Conservation (phyloP, 2,797 vertebrate species). For the Myioborus miniatus region DNA sequence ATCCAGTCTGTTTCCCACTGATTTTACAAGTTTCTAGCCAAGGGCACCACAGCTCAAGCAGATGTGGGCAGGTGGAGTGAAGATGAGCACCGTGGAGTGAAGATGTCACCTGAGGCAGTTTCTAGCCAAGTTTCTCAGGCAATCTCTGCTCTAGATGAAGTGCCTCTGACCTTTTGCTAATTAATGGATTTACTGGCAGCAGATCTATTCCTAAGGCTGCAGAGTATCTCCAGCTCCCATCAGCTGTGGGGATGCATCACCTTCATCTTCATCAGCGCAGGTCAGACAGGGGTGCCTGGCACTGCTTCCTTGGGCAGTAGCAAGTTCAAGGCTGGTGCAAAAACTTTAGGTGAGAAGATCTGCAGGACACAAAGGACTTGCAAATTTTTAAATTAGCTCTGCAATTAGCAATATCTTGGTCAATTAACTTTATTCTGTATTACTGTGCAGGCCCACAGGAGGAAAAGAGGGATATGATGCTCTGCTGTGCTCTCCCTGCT, state of each 20-base stretch:
- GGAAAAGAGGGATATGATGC: not conserved
- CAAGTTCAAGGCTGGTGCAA: not conserved
- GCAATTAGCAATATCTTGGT: not conserved
- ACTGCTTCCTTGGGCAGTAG: not conserved
- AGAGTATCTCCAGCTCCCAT: not conserved
- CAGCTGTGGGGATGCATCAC: not conserved
- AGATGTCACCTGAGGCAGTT: not conserved
- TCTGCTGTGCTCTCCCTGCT: accelerated
- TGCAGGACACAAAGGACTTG: not conserved
- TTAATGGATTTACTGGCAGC: not conserved
- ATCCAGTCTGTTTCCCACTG: not conserved
- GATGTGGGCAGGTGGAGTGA: not conserved
- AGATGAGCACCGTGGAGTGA: not conserved
- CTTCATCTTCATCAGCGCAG: not conserved
- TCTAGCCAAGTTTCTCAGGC: not conserved
- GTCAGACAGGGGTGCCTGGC: not conserved
- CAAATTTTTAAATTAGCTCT: not conserved
- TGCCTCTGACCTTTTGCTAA: not conserved
- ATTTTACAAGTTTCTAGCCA: not conserved
- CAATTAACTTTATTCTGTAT: not conserved
- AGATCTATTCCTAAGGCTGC: not conserved
- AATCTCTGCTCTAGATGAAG: not conserved
- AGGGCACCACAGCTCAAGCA: not conserved
- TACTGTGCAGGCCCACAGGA: not conserved
- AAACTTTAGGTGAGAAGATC: not conserved